phyloP scores from a whole-genome alignment of 1,140 invertebrate genomes.

The Drosophila kepulauana region DNA sequence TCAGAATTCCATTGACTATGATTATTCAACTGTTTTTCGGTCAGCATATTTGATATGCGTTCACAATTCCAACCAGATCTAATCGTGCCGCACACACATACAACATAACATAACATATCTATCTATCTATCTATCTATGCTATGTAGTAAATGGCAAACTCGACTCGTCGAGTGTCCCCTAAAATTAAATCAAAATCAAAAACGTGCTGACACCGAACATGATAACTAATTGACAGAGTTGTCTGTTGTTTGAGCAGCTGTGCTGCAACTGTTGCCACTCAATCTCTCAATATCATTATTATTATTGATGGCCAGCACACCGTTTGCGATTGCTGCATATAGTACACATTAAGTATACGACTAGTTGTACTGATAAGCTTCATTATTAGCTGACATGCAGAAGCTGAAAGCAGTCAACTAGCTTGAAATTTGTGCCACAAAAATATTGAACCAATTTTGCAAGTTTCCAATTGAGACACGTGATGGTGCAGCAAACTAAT shows the following conservation, averaged over 20 bases:
- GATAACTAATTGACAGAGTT: slow-evolving; percentile 80
- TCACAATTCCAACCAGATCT: slow-evolving; percentile 15
- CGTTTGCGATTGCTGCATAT: not conserved
- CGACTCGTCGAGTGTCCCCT: slow-evolving; percentile 41
- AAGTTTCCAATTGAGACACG: not conserved
- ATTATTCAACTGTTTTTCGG: slow-evolving; percentile 52
- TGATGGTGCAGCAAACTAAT: not conserved
- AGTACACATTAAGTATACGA: not conserved
- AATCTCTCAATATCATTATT: slow-evolving; percentile 29
- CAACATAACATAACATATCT: slow-evolving; percentile 1
- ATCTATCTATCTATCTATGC: not conserved
- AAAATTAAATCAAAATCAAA: slow-evolving; percentile 80
- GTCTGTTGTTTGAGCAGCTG: slow-evolving; percentile 31
- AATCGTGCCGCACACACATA: slow-evolving; percentile 24
- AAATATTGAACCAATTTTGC: slow-evolving; percentile 35
- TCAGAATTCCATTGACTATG: slow-evolving; percentile 6
- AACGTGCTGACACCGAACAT: slow-evolving; percentile 75
- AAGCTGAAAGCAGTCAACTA: slow-evolving; percentile 41
- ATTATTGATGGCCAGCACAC: slow-evolving; percentile 21
- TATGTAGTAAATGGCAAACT: slow-evolving; percentile 12
- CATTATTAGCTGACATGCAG: slow-evolving; percentile 35
- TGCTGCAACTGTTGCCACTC: slow-evolving; percentile 22
- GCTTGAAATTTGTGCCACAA: slow-evolving; percentile 56
- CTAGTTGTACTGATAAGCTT: slow-evolving; percentile 52
- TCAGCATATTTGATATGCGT: slow-evolving; percentile 54